Evolutionary conservation across 2,888 invertebrate species (phyloP), one percentile per base, ranked within the genome.

Genomic region (Ceramica pisi): DNA sequence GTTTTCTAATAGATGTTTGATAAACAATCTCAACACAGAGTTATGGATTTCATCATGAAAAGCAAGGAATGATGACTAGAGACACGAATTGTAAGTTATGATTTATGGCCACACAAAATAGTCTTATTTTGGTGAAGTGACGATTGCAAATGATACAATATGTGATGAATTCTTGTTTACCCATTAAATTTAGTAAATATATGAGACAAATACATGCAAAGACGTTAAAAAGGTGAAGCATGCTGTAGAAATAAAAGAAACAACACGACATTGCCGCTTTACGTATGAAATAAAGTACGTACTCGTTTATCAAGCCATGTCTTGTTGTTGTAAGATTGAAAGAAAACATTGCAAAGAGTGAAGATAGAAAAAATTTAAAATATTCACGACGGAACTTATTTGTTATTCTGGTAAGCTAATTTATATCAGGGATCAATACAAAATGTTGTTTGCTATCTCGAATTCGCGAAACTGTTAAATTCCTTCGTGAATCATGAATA

Each of bases 331-430:
- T 81, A 83, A 82, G 80, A 85, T 86, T 81, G 78, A 90, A 92
- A 91, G 96, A 95, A 96, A 96, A 96, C 96, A 96, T 95, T 96
- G 96, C 96, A 96, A 95, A 96, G 95, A 94, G 92, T 90, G 89
- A 89, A 89, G 83, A 88, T 82, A 87, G 77, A 80, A 87, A 88
- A 89, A 87, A 85, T 76, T 68, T 14, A 46, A 69, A 63, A 71
- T 75, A 86, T 87, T 80, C 82, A 89, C 87, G 86, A 88, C 75
- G 87, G 88, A 86, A 83, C 64, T 78, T 76, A 71, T 78, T 66
- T 67, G 61, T 62, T 77, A 46, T 62, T 57, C 26, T 75, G n/a
- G 23, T 26, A 51, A 41, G 44, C 21, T 53, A 50, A 65, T 68
- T 68, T 65, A 53, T 65, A n/a, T 23, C 21, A 65, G 19, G 46